Base-by-base conservation (phyloP, 1,140 invertebrate species). In the Zaprionus davidi region DNA sequence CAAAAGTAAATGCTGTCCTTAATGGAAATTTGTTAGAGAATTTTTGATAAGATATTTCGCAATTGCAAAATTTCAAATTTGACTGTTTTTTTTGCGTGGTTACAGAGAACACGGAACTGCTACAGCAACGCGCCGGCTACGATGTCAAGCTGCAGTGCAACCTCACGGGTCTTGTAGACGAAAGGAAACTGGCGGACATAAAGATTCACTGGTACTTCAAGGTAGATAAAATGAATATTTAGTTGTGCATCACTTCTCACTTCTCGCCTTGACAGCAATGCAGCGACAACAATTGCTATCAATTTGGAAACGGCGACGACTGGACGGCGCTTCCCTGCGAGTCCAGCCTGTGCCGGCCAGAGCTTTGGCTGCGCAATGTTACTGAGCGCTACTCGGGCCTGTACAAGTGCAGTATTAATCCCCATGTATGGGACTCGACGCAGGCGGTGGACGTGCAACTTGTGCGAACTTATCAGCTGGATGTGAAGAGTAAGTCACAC, bases 151-250 rank as follows among this genome's bases (percentile, higher is more conserved):
- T 92, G 64, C 91, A 91, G 55, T 92, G 91, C 63, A 80, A 86
- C 58, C 76, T 91, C 13, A 87, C 81, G 15, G 88, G 88, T 5
- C 53, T 92, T 24, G 70, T 92, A 5, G 79, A 85, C 60, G 91
- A 88, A 12, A 63, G 71, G 1, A 81, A 69, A 66, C 22, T 88
- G 46, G 46, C 63, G 9, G 75, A 86, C 15, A 90, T 85, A 2
- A 85, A 87, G 38, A 88, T 92, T 60, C 79, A 91, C 58, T 92
- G 91, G 91, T 92, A 77, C 66, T 92, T 92, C 17, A 92, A 92
- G 77, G 91, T 92, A 49, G 20, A 67, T 24, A 1, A 60, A 7
- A 17, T 28, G 34, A 1, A 2, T 6, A n/a, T 38, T 24, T 22
- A 44, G 5, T 5, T 44, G n/a, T 13, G 5, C 36, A 17, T n/a